These are phyloP conservation scores for Struthio camelus DNA, from an alignment of 2,113 vertebrate genomes.

Conservation along the genomic window DNA sequence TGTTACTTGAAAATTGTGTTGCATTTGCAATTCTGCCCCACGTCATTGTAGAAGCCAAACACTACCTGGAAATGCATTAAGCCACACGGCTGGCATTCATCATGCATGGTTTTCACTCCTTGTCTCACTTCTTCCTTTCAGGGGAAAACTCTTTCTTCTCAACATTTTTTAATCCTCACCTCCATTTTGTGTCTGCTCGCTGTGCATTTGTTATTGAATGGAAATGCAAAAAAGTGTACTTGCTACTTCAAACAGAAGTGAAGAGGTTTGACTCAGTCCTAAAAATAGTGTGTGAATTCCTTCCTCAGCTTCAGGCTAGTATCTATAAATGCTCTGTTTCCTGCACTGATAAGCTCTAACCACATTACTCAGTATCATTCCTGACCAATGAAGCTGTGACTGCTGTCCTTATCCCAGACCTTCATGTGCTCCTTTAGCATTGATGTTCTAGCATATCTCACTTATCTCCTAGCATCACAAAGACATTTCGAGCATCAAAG, in stretches of 20 bases:
- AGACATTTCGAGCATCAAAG: background rate
- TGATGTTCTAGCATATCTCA: background rate
- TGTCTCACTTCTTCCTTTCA: background rate
- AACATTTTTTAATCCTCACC: background rate
- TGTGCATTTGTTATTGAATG: background rate
- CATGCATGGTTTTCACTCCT: fast-evolving
- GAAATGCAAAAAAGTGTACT: background rate
- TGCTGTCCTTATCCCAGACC: background rate
- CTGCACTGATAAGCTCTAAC: background rate
- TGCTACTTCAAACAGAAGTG: background rate
- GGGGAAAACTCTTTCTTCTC: background rate
- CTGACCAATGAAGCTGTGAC: background rate
- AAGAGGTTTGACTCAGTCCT: background rate
- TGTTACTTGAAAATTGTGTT: background rate
- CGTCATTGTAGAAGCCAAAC: fast-evolving
- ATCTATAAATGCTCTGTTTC: background rate
- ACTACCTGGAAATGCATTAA: background rate
- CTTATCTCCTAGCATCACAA: background rate
- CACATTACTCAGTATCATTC: background rate
- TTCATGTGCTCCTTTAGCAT: background rate
- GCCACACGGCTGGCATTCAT: background rate
- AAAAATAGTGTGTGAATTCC: background rate
- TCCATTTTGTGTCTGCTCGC: background rate
- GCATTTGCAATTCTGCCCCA: background rate
- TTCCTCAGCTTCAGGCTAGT: background rate